A percentile compares a stretch with the other conserved stretches of the same genome.
Conservation (phyloP, 2,113 vertebrate genomes). For the Rhinichthys klamathensis region DNA sequence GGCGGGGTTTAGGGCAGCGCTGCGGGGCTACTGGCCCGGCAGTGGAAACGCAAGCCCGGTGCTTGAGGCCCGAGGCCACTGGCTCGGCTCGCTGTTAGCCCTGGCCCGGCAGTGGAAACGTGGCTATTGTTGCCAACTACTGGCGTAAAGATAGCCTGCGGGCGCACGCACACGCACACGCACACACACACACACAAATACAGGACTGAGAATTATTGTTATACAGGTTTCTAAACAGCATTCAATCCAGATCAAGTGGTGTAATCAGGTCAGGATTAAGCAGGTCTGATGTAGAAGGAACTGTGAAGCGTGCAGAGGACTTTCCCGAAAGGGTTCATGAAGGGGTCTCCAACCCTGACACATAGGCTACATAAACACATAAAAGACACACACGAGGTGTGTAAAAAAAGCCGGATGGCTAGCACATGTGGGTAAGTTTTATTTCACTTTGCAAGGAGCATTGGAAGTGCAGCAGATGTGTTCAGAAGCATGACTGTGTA, state of each 20-base stretch:
- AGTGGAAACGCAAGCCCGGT: too few relatives aligned
- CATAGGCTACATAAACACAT: constrained; percentile 38
- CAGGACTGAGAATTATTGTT: neutral
- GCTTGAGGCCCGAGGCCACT: too few relatives aligned
- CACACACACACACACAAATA: neutral
- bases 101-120: too few relatives aligned
- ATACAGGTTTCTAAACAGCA: neutral
- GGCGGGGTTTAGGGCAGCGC: too few relatives aligned
- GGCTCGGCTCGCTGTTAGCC: too few relatives aligned
- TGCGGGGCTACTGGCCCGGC: too few relatives aligned
- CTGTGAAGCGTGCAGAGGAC: neutral
- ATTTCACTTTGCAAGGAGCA: constrained; percentile 64
- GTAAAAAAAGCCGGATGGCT: constrained; percentile 59
- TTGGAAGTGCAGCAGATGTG: constrained; percentile 54
- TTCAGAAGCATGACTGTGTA: constrained; percentile 63
- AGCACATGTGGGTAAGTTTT: constrained; percentile 63
- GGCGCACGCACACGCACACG: too few relatives aligned
- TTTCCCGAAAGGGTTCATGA: constrained; percentile 36
- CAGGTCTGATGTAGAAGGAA: constrained; percentile 25
- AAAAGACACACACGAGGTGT: constrained; percentile 35
- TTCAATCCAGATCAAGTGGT: neutral
- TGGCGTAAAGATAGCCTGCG: neutral
- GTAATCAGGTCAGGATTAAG: neutral
- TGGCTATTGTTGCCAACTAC: neutral
- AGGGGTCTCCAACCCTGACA: constrained; percentile 43